Evolutionary conservation across 2,797 vertebrate species (phyloP).

Genomic region (Anabacerthia variegaticeps): DNA sequence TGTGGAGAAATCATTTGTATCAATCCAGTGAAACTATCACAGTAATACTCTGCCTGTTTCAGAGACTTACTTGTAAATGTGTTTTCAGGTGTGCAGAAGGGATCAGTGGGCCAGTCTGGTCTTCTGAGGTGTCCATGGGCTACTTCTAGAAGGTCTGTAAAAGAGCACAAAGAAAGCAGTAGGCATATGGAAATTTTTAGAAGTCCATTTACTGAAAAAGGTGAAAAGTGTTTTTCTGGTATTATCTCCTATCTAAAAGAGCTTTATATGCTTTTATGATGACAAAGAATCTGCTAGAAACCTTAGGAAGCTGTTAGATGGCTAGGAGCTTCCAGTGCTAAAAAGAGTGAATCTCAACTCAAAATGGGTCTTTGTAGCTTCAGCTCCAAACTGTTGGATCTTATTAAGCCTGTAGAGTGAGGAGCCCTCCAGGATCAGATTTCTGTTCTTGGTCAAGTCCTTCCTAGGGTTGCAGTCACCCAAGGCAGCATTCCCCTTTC

Average conservation of each 20-base stretch:
- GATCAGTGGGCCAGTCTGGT: accelerated
- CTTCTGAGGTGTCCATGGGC: not conserved
- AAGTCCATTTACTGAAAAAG: not conserved
- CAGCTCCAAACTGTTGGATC: not conserved
- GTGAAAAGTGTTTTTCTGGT: not conserved
- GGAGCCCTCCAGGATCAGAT: not conserved
- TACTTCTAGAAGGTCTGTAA: not conserved
- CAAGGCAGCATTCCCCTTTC: not conserved
- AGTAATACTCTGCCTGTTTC: accelerated
- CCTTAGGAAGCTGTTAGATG: not conserved
- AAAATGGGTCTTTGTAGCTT: not conserved
- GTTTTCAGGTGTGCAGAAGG: not conserved
- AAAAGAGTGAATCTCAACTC: not conserved
- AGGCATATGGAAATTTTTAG: not conserved
- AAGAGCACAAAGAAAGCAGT: not conserved
- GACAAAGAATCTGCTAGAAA: not conserved
- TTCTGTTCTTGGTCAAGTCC: not conserved
- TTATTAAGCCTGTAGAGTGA: not conserved
- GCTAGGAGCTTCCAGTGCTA: not conserved
- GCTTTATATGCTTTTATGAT: not conserved
- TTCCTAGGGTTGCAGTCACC: not conserved
- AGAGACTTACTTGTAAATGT: not conserved
- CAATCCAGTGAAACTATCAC: not conserved
- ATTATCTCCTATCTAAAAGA: not conserved
- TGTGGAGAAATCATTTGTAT: not conserved